A percentile compares a stretch with the other conserved stretches of the same genome.
Conservation (phyloP, 2,113 vertebrate species). For the Anser brachyrhynchus region DNA sequence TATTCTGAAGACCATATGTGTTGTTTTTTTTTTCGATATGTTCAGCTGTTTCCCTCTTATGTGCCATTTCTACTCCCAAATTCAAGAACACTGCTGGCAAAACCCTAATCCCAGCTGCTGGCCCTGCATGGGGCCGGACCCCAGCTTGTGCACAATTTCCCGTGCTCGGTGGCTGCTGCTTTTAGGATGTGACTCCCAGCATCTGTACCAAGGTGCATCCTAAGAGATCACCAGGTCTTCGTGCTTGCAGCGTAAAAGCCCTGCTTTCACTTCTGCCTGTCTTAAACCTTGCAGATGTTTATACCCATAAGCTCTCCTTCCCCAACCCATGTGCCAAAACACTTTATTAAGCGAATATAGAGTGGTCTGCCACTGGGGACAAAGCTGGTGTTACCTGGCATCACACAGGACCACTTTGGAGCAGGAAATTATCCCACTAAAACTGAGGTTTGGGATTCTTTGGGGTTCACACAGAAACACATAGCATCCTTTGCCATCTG, state of each 20-base stretch:
- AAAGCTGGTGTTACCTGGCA: background rate
- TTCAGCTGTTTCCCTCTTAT: background rate
- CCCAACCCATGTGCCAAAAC: background rate
- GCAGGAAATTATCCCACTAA: background rate
- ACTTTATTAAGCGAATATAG: background rate
- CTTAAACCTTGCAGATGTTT: background rate
- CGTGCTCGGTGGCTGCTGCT: background rate
- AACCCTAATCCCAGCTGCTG: background rate
- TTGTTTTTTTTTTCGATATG: background rate
- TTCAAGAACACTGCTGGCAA: background rate
- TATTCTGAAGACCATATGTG: background rate
- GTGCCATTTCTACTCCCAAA: background rate
- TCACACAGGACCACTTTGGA: background rate
- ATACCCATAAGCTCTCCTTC: background rate
- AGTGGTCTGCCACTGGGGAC: background rate
- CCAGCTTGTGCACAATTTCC: background rate
- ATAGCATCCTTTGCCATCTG: conserved; percentile 24
- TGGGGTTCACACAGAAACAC: background rate
- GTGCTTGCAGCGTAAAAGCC: background rate
- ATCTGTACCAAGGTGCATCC: background rate
- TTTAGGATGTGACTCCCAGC: background rate
- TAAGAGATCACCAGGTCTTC: background rate
- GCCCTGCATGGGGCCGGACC: background rate
- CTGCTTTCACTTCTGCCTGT: background rate
- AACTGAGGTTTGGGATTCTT: background rate